phyloP scores from a whole-genome alignment of 2,113 vertebrate genomes.

The Piprites chloris region DNA sequence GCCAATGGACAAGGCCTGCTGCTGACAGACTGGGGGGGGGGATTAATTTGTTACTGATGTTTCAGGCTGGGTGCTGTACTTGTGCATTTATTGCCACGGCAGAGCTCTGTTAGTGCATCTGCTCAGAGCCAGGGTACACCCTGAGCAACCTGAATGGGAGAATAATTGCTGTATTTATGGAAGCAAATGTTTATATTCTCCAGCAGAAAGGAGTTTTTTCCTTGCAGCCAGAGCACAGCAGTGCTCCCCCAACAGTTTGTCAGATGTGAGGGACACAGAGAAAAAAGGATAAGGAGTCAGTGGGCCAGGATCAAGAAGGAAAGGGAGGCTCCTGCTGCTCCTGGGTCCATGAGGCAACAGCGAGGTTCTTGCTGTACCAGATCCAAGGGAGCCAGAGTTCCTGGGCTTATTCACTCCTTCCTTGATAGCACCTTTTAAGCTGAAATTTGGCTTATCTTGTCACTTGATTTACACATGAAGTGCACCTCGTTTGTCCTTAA shows the following conservation, averaged over 20 bases:
- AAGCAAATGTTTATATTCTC: not conserved
- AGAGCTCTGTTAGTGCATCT: not conserved
- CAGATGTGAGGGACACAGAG: not conserved
- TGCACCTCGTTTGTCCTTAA: not conserved
- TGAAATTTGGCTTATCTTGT: not conserved
- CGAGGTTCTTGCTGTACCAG: not conserved
- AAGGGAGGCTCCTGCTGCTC: not conserved
- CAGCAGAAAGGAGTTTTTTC: not conserved
- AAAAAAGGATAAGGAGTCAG: not conserved
- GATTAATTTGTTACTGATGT: not conserved
- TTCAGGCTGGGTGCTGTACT: not conserved
- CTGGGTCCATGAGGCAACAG: not conserved
- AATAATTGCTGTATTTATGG: not conserved
- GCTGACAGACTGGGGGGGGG: not conserved
- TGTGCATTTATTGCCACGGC: not conserved
- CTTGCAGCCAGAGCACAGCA: not conserved
- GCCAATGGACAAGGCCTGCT: not conserved
- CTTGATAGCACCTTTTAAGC: not conserved
- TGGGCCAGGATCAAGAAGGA: not conserved
- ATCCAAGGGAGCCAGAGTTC: not conserved
- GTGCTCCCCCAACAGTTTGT: not conserved
- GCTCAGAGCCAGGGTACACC: not conserved
- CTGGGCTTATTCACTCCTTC: not conserved
- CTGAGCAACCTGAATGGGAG: not conserved
- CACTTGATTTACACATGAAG: not conserved